Evolutionary conservation across 2,888 invertebrate genomes (phyloP).

Genomic region (Sympetrum striolatum): DNA sequence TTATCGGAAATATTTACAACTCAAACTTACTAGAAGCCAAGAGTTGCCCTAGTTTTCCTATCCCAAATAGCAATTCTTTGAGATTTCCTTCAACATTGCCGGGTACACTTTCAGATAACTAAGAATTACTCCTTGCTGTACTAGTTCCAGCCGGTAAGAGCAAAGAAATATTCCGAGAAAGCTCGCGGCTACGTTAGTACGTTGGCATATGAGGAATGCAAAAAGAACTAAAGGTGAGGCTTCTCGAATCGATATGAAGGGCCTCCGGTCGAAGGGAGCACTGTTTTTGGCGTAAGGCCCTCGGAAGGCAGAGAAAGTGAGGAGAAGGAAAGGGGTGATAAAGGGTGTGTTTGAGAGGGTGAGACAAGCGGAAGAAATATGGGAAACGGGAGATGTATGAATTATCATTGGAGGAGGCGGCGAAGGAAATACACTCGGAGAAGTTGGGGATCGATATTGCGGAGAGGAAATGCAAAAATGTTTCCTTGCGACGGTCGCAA

Average conservation of each 20-base stretch:
- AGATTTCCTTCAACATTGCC: too few relatives aligned
- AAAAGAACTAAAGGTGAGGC: not conserved
- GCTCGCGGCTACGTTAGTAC: not conserved
- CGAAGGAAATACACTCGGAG: not conserved
- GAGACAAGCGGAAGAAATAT: not conserved
- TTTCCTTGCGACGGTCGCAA: not conserved
- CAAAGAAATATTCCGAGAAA: not conserved
- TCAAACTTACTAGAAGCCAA: too few relatives aligned
- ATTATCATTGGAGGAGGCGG: not conserved
- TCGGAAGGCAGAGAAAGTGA: not conserved
- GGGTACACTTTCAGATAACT: too few relatives aligned
- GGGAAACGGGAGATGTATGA: not conserved
- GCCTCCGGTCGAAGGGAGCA: not conserved
- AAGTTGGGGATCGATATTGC: not conserved
- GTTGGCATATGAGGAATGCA: not conserved
- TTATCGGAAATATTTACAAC: too few relatives aligned
- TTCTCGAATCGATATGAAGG: not conserved
- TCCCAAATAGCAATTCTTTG: too few relatives aligned
- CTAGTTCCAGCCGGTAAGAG: not conserved
- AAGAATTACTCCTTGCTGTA: not conserved
- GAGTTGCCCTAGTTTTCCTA: too few relatives aligned
- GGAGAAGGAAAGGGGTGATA: not conserved
- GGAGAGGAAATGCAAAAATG: not conserved
- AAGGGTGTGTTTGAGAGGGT: constrained; percentile 11
- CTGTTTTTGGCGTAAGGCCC: not conserved